Conservation (phyloP, 2,113 vertebrate species). For the Chionis minor region DNA sequence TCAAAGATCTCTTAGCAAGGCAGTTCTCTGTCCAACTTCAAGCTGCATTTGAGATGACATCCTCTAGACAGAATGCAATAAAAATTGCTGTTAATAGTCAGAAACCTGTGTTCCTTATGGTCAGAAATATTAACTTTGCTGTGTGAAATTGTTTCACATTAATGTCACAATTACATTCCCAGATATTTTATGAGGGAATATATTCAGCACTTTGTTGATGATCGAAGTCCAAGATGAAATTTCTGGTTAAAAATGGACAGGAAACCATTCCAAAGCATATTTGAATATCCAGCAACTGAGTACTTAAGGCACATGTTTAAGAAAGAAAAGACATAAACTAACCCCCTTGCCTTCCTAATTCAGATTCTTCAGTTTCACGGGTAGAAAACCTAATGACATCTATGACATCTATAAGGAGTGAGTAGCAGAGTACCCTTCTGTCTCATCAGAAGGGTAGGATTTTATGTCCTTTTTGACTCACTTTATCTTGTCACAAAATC, state of each 20-base stretch:
- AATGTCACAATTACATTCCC: background rate
- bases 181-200: background rate
- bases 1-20: background rate
- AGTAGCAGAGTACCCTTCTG: background rate
- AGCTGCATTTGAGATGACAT: background rate
- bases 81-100: background rate
- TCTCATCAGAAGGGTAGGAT: background rate
- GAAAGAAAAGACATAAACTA: background rate
- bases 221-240: background rate
- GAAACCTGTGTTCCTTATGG: background rate
- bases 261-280: background rate
- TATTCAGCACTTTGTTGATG: background rate
- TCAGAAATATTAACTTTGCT: background rate
- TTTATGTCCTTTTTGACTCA: background rate
- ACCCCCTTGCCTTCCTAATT: background rate
- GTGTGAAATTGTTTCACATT: background rate
- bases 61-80: background rate
- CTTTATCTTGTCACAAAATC: background rate
- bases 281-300: background rate
- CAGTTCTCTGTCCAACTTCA: background rate
- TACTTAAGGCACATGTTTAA: background rate
- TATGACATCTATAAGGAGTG: background rate
- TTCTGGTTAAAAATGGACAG: background rate
- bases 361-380: background rate
- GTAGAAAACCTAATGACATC: background rate